phyloP scores from a whole-genome alignment of 1,140 invertebrate genomes.

The Neodiprion pinetum region DNA sequence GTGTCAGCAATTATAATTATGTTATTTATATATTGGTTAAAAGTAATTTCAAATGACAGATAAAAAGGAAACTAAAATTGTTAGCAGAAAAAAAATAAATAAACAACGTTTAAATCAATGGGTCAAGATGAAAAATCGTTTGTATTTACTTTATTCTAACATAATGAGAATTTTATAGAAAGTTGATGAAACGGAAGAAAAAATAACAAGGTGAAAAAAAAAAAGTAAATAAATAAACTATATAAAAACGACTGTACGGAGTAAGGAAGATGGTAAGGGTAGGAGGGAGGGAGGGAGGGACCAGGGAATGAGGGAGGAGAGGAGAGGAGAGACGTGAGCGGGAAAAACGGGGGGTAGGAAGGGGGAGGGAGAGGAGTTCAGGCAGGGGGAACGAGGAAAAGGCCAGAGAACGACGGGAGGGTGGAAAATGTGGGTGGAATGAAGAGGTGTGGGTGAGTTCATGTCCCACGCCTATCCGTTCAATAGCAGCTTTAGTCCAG shows the following conservation, averaged over 20 bases:
- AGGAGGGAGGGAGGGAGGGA: constrained; percentile 13
- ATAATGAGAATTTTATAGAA: too few species aligned
- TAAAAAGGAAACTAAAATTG: too few species aligned
- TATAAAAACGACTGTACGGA: constrained; percentile 8
- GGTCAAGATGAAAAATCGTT: too few species aligned
- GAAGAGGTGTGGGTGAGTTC: constrained; percentile 37
- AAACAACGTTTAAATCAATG: too few species aligned
- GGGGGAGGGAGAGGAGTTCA: constrained; percentile 27
- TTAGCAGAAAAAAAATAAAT: too few species aligned
- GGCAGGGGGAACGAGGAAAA: constrained; percentile 40
- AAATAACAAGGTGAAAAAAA: neutral
- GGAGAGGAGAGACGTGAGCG: constrained; percentile 16
- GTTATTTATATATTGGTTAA: too few species aligned
- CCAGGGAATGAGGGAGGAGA: constrained; percentile 16
- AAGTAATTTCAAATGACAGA: too few species aligned
- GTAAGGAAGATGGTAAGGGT: constrained; percentile 20
- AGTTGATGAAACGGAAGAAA: neutral
- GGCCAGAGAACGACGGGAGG: constrained; percentile 34
- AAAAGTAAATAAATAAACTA: too few species aligned
- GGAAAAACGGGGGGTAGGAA: constrained; percentile 20
- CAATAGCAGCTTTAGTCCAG: constrained; percentile 58
- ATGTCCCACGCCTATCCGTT: constrained; percentile 58
- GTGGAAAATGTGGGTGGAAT: constrained; percentile 33
- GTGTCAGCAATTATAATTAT: too few species aligned
- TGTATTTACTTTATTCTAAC: too few species aligned